These are phyloP conservation scores for Melanaphis sacchari DNA, from an alignment of 1,140 invertebrate genomes.

Conservation along the genomic window DNA sequence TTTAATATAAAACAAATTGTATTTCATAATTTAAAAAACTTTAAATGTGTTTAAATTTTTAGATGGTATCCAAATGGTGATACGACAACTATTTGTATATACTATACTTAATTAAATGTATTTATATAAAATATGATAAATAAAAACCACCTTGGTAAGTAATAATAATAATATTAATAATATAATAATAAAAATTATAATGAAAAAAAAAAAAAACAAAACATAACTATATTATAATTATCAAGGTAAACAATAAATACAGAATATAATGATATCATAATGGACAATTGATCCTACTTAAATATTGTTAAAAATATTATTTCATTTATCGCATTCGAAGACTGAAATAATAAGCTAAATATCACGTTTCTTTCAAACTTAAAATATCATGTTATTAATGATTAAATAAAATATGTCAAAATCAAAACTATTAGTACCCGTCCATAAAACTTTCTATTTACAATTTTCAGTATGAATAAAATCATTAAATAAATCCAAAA, in stretches of 20 bases:
- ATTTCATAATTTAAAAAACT: neutral
- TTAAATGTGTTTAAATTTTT: neutral
- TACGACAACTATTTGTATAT: neutral
- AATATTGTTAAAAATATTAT: neutral
- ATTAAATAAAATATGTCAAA: conserved; percentile 10
- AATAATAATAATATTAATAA: conserved; percentile 9
- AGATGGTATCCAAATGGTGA: neutral
- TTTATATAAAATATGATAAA: conserved; percentile 15
- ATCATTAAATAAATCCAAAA: neutral
- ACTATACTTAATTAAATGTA: neutral
- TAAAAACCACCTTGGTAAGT: conserved; percentile 30
- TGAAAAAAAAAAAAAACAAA: neutral
- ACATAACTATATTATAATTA: conserved; percentile 5
- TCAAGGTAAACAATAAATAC: neutral
- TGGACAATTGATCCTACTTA: neutral
- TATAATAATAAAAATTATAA: conserved; percentile 6
- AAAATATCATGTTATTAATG: neutral
- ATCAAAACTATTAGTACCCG: neutral
- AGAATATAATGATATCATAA: neutral
- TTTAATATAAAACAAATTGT: neutral
- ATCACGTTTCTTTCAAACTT: neutral
- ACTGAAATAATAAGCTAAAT: conserved; percentile 28
- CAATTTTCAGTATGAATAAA: neutral
- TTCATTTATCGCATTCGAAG: neutral
- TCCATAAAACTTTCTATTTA: neutral